Evolutionary conservation across 1,140 invertebrate species (phyloP), one percentile per base, ranked within the genome.

Genomic region (Heliconius hewitsoni): DNA sequence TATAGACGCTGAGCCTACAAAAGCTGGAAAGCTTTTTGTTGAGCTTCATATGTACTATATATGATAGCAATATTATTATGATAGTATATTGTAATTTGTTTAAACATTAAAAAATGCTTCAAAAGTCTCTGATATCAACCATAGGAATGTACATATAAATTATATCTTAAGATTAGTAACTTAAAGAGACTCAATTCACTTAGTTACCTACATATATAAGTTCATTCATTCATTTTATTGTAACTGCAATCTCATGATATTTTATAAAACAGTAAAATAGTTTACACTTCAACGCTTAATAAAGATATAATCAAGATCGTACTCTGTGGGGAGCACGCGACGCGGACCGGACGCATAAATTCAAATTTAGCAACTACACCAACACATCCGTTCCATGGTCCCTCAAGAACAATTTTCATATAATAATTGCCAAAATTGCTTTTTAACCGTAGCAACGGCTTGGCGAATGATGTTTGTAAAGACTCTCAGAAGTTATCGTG

Each of bases 301-400:
- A 66, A 30, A 66, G 9, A 66, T 66, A 66, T 27, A 27, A 30
- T 57, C n/a, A 57, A 71, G 37, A 72, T 39, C 9, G n/a, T 72
- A n/a, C 19, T 39, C 34, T 72, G 34, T 71, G 60, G 19, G 4
- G 34, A 50, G 52, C 70, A 79, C 73, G 73, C 79, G 60, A 74
- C 75, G 75, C 73, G 73, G 76, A 78, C 86, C 87, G 89, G 88
- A 91, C 82, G 83, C 90, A 91, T 91, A 91, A 91, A 91, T 90
- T 86, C 86, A 85, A 86, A 89, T 91, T 91, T 91, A 91, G 90
- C 89, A 84, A 84, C 71, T 77, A 70, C 84, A 85, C 85, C 60
- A 66, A 73, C 74, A 76, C 86, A 83, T 91, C 90, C 90, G 87
- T 50, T 77, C 78, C 34, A 60, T 78, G 72, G 74, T 79, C 84